These are phyloP conservation scores for Halictus quadricinctus DNA, from an alignment of 2,888 invertebrate species.

Conservation along the genomic window DNA sequence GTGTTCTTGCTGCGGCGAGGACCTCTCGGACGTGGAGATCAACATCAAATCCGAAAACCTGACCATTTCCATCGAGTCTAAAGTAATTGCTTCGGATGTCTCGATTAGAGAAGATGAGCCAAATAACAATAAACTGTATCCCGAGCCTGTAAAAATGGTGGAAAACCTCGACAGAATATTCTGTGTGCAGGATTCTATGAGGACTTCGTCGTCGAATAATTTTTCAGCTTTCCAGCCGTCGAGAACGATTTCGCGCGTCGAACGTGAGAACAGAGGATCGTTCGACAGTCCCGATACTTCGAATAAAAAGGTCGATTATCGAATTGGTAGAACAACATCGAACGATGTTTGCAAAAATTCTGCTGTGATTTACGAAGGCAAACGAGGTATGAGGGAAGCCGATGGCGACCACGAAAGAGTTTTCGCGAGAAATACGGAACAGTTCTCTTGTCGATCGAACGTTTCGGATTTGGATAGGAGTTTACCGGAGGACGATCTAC, in stretches of 20 bases:
- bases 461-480: neutral
- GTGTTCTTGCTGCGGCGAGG: constrained; percentile 33
- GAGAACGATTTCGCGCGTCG: neutral
- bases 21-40: neutral
- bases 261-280: neutral
- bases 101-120: neutral
- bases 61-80: neutral
- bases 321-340: neutral
- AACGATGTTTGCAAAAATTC: neutral
- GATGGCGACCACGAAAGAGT: neutral
- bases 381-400: neutral
- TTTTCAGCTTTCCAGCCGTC: neutral
- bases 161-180: neutral
- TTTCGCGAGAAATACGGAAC: neutral
- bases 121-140: neutral
- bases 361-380: neutral
- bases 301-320: neutral
- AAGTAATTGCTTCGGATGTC: neutral
- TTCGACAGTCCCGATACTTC: neutral
- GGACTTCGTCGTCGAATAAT: neutral
- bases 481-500: neutral
- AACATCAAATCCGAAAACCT: neutral
- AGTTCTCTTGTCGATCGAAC: neutral
- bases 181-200: neutral
- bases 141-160: neutral